Conservation (phyloP, 2,888 invertebrate species). For the Drosophila mimica region DNA sequence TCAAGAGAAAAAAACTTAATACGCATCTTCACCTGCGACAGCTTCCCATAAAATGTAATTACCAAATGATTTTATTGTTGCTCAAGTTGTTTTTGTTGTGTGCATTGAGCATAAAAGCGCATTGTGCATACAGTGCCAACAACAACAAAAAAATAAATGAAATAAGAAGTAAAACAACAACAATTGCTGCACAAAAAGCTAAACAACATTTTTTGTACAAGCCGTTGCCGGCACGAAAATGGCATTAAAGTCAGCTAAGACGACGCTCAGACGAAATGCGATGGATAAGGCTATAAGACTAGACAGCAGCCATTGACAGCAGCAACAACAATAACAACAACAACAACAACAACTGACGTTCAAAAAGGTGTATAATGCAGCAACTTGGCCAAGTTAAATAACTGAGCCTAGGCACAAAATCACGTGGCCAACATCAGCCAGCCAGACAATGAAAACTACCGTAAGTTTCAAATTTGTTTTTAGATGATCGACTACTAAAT, state of each 20-base stretch:
- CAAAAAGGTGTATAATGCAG: slow-evolving; percentile 47
- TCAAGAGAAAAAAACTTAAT: slow-evolving; percentile 9
- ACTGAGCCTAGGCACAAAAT: slow-evolving; percentile 61
- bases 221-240: slow-evolving; percentile 70
- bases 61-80: slow-evolving; percentile 33
- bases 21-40: slow-evolving; percentile 25
- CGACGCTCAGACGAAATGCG: slow-evolving; percentile 50
- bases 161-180: slow-evolving; percentile 6
- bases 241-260: slow-evolving; percentile 69
- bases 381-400: slow-evolving; percentile 49
- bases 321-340: slow-evolving; percentile 12
- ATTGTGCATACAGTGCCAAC: slow-evolving; percentile 25
- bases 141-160: slow-evolving; percentile 13
- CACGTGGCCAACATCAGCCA: slow-evolving; percentile 62
- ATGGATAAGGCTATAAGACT: slow-evolving; percentile 61
- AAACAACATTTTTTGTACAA: slow-evolving; percentile 31
- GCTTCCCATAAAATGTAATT: slow-evolving; percentile 38
- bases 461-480: not conserved
- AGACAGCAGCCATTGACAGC: slow-evolving; percentile 45
- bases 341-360: slow-evolving; percentile 30
- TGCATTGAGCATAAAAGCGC: slow-evolving; percentile 37
- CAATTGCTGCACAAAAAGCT: slow-evolving; percentile 24
- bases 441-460: slow-evolving; percentile 39
- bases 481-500: not conserved
- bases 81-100: not conserved